phyloP scores from a whole-genome alignment of 2,888 invertebrate species.

The Lepidochitona cinerea region DNA sequence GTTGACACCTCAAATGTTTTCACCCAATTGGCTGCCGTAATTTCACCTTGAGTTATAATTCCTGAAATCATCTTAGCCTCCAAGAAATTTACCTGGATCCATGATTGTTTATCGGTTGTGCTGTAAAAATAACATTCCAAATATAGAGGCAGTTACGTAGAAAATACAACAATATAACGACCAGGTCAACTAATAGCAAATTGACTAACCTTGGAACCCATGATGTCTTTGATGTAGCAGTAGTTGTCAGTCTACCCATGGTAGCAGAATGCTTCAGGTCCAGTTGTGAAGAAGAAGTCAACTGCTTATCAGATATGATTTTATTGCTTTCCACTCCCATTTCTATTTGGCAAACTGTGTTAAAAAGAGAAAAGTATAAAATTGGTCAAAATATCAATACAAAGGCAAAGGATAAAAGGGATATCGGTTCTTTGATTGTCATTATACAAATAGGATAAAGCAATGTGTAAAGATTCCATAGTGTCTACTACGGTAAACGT shows the following conservation, averaged over 20 bases:
- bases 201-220: too few species aligned
- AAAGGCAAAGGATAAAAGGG: too few species aligned
- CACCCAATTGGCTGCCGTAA: constrained; percentile 17
- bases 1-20: background rate
- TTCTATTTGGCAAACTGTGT: constrained; percentile 46
- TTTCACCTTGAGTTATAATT: constrained; percentile 12
- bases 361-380: background rate
- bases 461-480: too few species aligned
- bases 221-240: too few species aligned
- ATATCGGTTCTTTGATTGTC: too few species aligned
- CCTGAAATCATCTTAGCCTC: constrained; percentile 22
- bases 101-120: constrained; percentile 37
- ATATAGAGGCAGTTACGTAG: too few species aligned
- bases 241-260: background rate
- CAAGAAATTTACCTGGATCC: constrained; percentile 53
- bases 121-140: constrained; percentile 29
- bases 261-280: constrained; percentile 7
- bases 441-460: too few species aligned
- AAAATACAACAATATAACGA: too few species aligned
- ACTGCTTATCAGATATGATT: constrained; percentile 39
- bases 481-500: too few species aligned
- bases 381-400: too few species aligned
- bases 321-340: constrained; percentile 48
- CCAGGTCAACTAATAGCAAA: too few species aligned
- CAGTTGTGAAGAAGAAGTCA: constrained; percentile 41